Base-by-base conservation (phyloP, 2,113 vertebrate genomes). In the Nothocercus julius region DNA sequence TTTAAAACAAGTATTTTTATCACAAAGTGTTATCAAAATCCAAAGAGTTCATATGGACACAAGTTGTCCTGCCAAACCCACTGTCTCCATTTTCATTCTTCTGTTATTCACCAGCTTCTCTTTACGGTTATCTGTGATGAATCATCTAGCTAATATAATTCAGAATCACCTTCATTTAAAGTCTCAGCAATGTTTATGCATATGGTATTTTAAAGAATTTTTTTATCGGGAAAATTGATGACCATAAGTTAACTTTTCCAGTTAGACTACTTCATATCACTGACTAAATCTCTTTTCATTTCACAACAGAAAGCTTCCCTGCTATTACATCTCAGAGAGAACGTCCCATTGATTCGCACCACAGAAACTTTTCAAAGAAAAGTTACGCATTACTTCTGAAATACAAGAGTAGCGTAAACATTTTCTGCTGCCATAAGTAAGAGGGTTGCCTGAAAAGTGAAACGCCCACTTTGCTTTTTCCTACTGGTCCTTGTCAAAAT, bases 401-500 rank as follows among this genome's bases (percentile, higher is more conserved):
- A 83, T 16, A 42, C 10, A 7, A 62, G 49, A 62, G 22, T 42
- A 66, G 67, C 3, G 13, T 24, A 73, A 93, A 80, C 73, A 85
- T 80, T 51, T 90, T 72, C 38, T 82, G 44, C 81, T 91, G 87
- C 82, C 85, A 89, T 36, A 92, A 62, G 21, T 4, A 18, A 49
- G 56, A 81, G 73, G 19, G 11, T 47, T 80, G 77, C 69, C 20
- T 56, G 69, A 73, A 75, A 62, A 91, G 22, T 30, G 81, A 93
- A 95, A 80, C 40, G 27, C 30, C 36, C 20, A 21, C 63, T 87
- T 82, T 89, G 58, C 87, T 63, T 89, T 80, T 66, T 63, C 72
- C 40, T 63, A 69, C 74, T 62, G 84, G 25, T 85, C 62, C 53
- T 70, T 84, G 63, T 91, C 91, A 87, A 85, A 95, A 92, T 47